phyloP scores from a whole-genome alignment of 2,888 invertebrate genomes.

The Plemyria rubiginata region DNA sequence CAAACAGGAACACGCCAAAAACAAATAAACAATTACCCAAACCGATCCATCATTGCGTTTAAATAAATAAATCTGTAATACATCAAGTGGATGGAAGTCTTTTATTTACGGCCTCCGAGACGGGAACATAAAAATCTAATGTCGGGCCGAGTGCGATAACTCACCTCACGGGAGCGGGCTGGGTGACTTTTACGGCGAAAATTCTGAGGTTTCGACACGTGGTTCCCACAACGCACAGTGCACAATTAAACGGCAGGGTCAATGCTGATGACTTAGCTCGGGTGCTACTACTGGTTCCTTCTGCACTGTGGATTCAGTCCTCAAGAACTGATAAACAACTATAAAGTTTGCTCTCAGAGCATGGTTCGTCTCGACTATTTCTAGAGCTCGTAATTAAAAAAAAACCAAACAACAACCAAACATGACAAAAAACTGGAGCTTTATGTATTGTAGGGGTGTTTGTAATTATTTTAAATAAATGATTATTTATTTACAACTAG shows the following conservation, averaged over 20 bases:
- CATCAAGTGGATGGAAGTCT: slow-evolving; percentile 51
- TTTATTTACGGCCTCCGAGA: slow-evolving; percentile 76
- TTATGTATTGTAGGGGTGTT: no score
- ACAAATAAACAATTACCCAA: slow-evolving; percentile 34
- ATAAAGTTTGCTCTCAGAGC: no score
- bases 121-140: slow-evolving; percentile 77
- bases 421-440: no score
- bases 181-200: slow-evolving; percentile 68
- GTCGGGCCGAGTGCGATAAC: slow-evolving; percentile 50
- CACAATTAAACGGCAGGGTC: slow-evolving; percentile 46
- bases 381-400: no score
- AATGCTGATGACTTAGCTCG: no score
- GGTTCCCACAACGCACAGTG: slow-evolving; percentile 62
- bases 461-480: no score
- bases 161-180: slow-evolving; percentile 38
- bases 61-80: slow-evolving; percentile 77
- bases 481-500: no score
- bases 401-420: no score
- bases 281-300: no score
- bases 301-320: no score
- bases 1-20: background rate
- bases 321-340: no score
- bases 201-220: slow-evolving; percentile 68
- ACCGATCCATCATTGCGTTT: slow-evolving; percentile 69
- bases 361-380: no score